Evolutionary conservation across 1,140 invertebrate species (phyloP).

Genomic region (Lepidotrigona ventralis): DNA sequence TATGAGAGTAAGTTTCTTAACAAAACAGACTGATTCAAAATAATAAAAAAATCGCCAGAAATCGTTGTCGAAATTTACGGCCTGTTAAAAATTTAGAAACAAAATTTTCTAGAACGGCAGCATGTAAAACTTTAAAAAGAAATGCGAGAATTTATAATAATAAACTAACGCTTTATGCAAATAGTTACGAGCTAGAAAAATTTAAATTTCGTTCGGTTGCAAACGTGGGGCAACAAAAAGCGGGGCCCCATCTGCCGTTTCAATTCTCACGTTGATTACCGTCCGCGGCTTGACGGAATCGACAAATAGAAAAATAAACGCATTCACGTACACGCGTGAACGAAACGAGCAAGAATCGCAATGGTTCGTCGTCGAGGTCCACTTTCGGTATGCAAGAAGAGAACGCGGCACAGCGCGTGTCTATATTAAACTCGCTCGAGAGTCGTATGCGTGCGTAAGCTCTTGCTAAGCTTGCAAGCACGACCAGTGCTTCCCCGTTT

Average conservation of each 20-base stretch:
- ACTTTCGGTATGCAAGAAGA: slow-evolving; percentile 65
- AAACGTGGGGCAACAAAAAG: no score
- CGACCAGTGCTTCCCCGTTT: slow-evolving; percentile 17
- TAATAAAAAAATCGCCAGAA: no score
- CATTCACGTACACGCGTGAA: slow-evolving; percentile 5
- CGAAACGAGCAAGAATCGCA: slow-evolving; percentile 10
- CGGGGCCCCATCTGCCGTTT: not conserved
- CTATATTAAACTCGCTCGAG: slow-evolving; percentile 67
- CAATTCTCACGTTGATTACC: slow-evolving; percentile 2
- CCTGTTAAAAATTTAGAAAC: not conserved
- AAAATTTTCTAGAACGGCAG: not conserved
- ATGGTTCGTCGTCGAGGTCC: slow-evolving; percentile 56
- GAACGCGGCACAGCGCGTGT: slow-evolving; percentile 62
- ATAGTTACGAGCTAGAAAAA: not conserved
- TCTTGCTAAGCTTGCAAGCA: slow-evolving; percentile 40
- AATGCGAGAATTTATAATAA: no score
- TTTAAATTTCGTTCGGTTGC: no score
- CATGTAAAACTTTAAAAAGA: not conserved
- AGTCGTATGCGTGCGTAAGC: slow-evolving; percentile 42
- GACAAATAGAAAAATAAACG: slow-evolving; percentile 35
- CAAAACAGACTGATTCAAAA: no score
- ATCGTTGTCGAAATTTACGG: no score
- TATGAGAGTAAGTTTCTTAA: no score
- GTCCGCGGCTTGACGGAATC: slow-evolving; percentile 25
- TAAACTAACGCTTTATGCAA: not conserved